Evolutionary conservation across 1,140 invertebrate species (phyloP).

Genomic region (Nebria ingens): DNA sequence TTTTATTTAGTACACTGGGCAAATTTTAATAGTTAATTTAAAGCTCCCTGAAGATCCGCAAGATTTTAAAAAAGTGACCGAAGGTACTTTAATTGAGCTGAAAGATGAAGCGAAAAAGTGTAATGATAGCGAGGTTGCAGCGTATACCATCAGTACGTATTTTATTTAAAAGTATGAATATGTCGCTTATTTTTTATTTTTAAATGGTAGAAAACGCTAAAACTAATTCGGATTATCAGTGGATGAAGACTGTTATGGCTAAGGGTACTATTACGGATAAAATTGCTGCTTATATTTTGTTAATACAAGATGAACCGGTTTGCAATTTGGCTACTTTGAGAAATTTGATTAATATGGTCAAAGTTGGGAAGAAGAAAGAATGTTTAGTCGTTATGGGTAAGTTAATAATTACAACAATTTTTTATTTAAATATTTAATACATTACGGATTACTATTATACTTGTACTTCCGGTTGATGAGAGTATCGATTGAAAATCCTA

Average conservation of each 20-base stretch:
- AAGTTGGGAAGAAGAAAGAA: slow-evolving; percentile 69
- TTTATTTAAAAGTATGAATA: slow-evolving; percentile 13
- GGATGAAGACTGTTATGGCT: slow-evolving; percentile 70
- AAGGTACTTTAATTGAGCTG: slow-evolving; percentile 40
- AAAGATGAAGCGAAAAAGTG: slow-evolving; percentile 49
- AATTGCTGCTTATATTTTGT: slow-evolving; percentile 71
- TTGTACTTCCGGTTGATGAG: too few species aligned
- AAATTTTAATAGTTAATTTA: slow-evolving; percentile 7
- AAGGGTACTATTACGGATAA: slow-evolving; percentile 77
- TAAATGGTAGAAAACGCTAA: slow-evolving; percentile 38
- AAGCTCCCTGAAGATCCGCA: slow-evolving; percentile 38
- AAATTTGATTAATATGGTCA: slow-evolving; percentile 65
- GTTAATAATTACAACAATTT: slow-evolving; percentile 14
- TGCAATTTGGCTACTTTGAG: slow-evolving; percentile 63
- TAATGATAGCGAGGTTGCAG: slow-evolving; percentile 46
- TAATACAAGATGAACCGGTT: slow-evolving; percentile 76
- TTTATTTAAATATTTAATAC: slow-evolving; percentile 11
- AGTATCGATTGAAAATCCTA: too few species aligned
- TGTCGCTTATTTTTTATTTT: slow-evolving; percentile 15
- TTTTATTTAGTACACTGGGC: slow-evolving; percentile 8
- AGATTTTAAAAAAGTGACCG: slow-evolving; percentile 31
- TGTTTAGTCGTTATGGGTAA: slow-evolving; percentile 53
- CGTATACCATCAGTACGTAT: slow-evolving; percentile 44
- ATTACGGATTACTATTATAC: too few species aligned
- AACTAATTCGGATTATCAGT: slow-evolving; percentile 46